phyloP scores from a whole-genome alignment of 2,888 invertebrate species.

The Strigamia maritima region DNA sequence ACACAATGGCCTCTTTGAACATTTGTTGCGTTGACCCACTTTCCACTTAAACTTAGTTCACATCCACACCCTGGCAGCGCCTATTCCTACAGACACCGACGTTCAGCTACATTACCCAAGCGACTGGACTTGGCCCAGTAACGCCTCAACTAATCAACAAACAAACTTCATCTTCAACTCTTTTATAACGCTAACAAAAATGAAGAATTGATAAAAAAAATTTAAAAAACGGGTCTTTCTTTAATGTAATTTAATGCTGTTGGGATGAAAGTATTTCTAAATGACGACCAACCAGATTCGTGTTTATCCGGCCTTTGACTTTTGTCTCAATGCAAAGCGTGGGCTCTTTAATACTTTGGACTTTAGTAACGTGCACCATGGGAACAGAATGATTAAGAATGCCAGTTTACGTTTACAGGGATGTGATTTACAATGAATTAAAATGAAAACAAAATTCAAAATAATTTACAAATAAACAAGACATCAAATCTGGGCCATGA shows the following conservation, averaged over 20 bases:
- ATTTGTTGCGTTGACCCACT: neutral
- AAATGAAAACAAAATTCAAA: neutral
- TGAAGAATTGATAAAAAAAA: too few relatives aligned
- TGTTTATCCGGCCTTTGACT: slow-evolving; percentile 1
- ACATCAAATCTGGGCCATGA: too few relatives aligned
- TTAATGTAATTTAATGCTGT: neutral
- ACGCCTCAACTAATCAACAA: slow-evolving; percentile 1
- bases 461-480: too few relatives aligned
- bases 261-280: neutral
- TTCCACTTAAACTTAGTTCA: neutral
- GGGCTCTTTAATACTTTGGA: neutral
- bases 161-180: neutral
- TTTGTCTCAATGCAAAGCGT: neutral
- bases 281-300: neutral
- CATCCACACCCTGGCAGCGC: slow-evolving; percentile 9
- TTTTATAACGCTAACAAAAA: too few relatives aligned
- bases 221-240: neutral
- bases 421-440: neutral
- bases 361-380: neutral
- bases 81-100: neutral
- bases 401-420: neutral
- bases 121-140: slow-evolving; percentile 1
- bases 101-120: neutral
- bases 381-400: neutral
- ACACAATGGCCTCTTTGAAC: neutral